phyloP scores from a whole-genome alignment of 2,797 vertebrate species.

The Hyperoplus lanceolatus region DNA sequence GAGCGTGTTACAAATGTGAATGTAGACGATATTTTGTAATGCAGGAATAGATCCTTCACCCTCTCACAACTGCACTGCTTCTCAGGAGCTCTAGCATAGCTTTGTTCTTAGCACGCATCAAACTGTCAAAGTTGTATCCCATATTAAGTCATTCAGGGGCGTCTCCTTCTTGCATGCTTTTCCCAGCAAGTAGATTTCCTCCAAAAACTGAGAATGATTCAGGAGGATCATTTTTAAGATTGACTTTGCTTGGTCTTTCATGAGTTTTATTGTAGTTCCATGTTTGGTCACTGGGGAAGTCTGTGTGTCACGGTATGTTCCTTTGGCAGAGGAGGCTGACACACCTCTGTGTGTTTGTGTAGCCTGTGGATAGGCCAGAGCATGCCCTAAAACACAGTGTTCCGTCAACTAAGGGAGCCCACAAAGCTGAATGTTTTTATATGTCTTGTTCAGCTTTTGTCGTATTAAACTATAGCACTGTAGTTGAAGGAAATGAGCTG shows the following conservation, averaged over 20 bases:
- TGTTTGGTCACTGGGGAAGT: constrained; percentile 66
- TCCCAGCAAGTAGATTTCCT: background rate
- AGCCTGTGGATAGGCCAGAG: constrained; percentile 66
- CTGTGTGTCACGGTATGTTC: constrained; percentile 69
- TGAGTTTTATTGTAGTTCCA: constrained; percentile 54
- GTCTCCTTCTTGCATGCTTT: background rate
- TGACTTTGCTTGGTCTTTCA: constrained; percentile 2
- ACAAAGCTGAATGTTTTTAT: constrained; percentile 3
- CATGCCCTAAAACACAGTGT: constrained; percentile 46
- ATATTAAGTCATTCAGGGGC: background rate
- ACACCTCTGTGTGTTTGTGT: constrained; percentile 74
- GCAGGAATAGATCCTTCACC: constrained; percentile 25
- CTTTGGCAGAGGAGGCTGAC: constrained; percentile 67
- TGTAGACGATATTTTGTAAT: constrained; percentile 25
- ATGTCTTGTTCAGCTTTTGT: background rate
- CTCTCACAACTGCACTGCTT: constrained; percentile 1
- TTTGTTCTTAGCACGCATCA: constrained; percentile 15
- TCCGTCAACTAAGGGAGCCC: constrained; percentile 30
- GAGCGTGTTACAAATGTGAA: constrained; percentile 37
- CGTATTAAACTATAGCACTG: constrained; percentile 2
- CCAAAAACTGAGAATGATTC: background rate
- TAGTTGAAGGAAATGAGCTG: constrained; percentile 20
- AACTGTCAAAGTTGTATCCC: background rate
- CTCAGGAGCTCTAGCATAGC: constrained; percentile 14
- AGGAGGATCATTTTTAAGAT: constrained; percentile 21